A percentile compares a stretch with the other conserved stretches of the same genome.
These are phyloP conservation scores for Drosophila mimetica DNA, from an alignment of 2,888 invertebrate species.

Conservation along the genomic window DNA sequence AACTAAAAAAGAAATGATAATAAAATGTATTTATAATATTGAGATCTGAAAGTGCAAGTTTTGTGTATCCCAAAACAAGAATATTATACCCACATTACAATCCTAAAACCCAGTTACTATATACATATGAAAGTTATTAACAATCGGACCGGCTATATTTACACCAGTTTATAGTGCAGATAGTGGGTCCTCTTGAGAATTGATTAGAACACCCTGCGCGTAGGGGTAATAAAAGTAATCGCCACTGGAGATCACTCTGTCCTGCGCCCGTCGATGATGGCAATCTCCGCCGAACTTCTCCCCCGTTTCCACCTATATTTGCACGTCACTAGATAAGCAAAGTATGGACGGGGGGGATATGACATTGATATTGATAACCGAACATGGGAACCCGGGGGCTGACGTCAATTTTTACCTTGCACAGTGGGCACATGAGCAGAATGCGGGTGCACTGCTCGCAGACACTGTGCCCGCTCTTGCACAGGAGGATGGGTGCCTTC, in stretches of 20 bases:
- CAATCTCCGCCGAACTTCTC: conserved; percentile 15
- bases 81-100: no score
- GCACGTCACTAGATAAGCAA: conserved; percentile 38
- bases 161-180: neutral
- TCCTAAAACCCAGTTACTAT: neutral
- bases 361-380: conserved; percentile 26
- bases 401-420: conserved; percentile 76
- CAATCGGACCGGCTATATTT: neutral
- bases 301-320: conserved; percentile 5
- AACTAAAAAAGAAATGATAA: neutral
- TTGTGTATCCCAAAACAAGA: no score
- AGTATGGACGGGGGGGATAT: neutral
- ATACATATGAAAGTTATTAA: neutral
- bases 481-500: conserved; percentile 82
- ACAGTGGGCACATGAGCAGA: conserved; percentile 81
- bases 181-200: conserved; percentile 3
- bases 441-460: conserved; percentile 82
- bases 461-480: conserved; percentile 83
- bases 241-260: conserved; percentile 5
- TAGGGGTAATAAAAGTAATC: conserved; percentile 7
- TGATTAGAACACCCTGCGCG: conserved; percentile 8
- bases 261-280: conserved; percentile 18
- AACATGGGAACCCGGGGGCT: conserved; percentile 7
- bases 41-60: no score
- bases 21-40: no score